Evolutionary conservation across 2,888 invertebrate species (phyloP).

Genomic region (Stramonita haemastoma): DNA sequence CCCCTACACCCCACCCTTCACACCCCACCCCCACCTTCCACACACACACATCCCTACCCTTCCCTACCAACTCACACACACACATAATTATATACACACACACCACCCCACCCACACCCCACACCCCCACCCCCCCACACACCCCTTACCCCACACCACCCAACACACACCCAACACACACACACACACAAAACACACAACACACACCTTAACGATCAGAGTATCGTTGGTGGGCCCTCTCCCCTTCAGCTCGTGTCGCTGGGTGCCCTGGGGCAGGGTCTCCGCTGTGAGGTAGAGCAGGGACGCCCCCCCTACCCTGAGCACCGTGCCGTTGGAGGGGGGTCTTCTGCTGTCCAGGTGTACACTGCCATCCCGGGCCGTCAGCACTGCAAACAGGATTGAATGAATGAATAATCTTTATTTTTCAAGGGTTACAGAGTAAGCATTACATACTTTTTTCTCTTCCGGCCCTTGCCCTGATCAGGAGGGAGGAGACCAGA

Average conservation of each 20-base stretch:
- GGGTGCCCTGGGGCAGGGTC: not conserved
- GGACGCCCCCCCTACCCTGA: conserved; percentile 32
- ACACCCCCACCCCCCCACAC: too few species aligned
- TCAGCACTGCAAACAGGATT: not conserved
- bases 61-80: not conserved
- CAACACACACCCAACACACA: too few species aligned
- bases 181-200: too few species aligned
- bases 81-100: not conserved
- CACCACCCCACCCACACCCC: too few species aligned
- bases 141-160: too few species aligned
- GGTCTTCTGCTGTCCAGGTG: conserved; percentile 27
- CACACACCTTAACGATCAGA: conserved; percentile 46
- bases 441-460: too few species aligned
- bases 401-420: too few species aligned
- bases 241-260: conserved; percentile 29
- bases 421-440: too few species aligned
- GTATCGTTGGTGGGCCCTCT: conserved; percentile 54
- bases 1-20: not conserved
- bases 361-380: conserved; percentile 4
- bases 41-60: not conserved
- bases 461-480: too few species aligned
- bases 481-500: too few species aligned
- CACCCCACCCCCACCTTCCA: not conserved
- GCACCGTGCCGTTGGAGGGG: conserved; percentile 6
- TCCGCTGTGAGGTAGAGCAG: not conserved